A percentile compares a stretch with the other conserved stretches of the same genome.
These are phyloP conservation scores for Iphiclides podalirius DNA, from an alignment of 2,888 invertebrate genomes.

Conservation along the genomic window DNA sequence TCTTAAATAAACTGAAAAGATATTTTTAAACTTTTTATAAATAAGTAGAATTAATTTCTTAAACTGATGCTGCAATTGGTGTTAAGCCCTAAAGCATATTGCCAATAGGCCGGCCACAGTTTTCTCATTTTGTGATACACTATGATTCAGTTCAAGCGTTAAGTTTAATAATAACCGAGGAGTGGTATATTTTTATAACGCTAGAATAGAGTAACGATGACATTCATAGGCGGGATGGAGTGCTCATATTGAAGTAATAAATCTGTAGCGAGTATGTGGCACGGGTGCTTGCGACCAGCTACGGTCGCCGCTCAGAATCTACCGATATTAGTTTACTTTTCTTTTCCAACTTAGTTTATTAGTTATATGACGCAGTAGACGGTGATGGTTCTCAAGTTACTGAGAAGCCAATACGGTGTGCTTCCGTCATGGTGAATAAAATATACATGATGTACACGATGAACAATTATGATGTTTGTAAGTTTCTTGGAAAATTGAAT, in stretches of 20 bases:
- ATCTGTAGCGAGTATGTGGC: constrained; percentile 52
- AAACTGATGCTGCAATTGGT: too few species aligned
- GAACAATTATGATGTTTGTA: too few species aligned
- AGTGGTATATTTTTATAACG: constrained; percentile 34
- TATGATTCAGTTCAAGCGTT: background rate
- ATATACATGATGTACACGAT: too few species aligned
- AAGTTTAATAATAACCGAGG: constrained; percentile 5
- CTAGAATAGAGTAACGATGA: constrained; percentile 42
- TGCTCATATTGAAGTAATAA: constrained; percentile 74
- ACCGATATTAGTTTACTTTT: constrained; percentile 81
- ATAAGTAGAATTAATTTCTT: too few species aligned
- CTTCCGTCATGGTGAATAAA: constrained; percentile 30
- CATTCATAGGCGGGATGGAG: constrained; percentile 47
- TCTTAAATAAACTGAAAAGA: background rate
- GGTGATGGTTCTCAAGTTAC: constrained; percentile 73
- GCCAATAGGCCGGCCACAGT: background rate
- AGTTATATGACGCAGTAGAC: constrained; percentile 67
- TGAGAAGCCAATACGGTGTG: constrained; percentile 57
- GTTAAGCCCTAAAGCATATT: constrained; percentile 26
- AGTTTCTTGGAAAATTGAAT: too few species aligned
- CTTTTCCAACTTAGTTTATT: constrained; percentile 78
- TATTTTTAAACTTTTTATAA: too few species aligned
- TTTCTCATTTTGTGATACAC: too few species aligned
- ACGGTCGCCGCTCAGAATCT: constrained; percentile 56
- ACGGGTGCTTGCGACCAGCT: constrained; percentile 37